Conservation (phyloP, 2,113 vertebrate species). For the Ctenodactylus gundi region DNA sequence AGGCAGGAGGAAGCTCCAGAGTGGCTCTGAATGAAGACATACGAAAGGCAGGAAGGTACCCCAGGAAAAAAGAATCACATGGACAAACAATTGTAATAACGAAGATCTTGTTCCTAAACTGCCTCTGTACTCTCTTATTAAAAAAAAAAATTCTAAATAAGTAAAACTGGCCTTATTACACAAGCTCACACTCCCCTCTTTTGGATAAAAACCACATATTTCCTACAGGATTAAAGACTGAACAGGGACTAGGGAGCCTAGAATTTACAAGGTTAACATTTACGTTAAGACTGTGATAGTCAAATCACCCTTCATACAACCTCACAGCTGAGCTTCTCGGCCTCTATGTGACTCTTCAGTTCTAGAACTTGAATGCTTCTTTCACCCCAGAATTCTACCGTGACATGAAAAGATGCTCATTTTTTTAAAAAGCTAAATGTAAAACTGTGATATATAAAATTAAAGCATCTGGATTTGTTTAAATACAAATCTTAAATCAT, state of each 20-base stretch:
- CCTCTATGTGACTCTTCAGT: not conserved
- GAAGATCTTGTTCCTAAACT: not conserved
- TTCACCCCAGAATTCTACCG: not conserved
- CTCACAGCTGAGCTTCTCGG: not conserved
- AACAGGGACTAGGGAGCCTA: not conserved
- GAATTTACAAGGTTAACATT: not conserved
- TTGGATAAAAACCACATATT: not conserved
- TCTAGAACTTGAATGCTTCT: not conserved
- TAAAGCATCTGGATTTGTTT: slow-evolving; percentile 15
- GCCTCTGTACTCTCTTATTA: not conserved
- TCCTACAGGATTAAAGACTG: not conserved
- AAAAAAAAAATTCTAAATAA: slow-evolving; percentile 35
- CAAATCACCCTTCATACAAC: not conserved
- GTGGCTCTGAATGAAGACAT: not conserved
- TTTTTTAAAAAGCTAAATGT: not conserved
- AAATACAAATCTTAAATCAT: not conserved
- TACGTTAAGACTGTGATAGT: not conserved
- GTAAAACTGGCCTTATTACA: not conserved
- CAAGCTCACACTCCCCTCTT: not conserved
- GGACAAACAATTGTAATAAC: not conserved
- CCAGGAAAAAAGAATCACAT: not conserved
- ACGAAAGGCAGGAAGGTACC: not conserved
- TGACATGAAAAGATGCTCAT: not conserved
- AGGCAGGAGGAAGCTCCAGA: not conserved
- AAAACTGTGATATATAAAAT: not conserved